Base-by-base conservation (phyloP, 2,888 invertebrate species). In the Hyles lineata region DNA sequence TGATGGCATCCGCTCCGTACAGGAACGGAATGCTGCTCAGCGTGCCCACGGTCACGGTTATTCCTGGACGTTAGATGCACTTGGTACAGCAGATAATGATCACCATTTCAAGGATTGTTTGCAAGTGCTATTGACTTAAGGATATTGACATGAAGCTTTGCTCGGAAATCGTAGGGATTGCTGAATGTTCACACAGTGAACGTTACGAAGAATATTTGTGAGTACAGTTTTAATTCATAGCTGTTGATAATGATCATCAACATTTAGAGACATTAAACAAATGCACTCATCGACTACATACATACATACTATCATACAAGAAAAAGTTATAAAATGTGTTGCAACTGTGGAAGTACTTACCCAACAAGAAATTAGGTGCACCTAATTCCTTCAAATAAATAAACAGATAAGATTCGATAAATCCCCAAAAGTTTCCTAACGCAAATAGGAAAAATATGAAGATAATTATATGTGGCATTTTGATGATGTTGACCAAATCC, bases 351-450 rank as follows among this genome's bases (percentile, higher is more conserved):
- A 52, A 35, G 23, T 52, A 80, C 95, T 94, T 90, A 96, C 98
- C 98, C 71, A 98, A 91, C 75, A 98, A 92, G 87, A 97, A 97
- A 89, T 97, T 98, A 0, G 97, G 97, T 70, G 98, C 97, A 23
- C 97, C 97, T 76, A 98, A 94, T 89, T 98, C 98, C 89, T 97
- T 97, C 77, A 98, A 95, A 89, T 97, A 98, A 85, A 98, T 95
- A 89, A 98, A 98, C 52, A 98, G 92, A 87, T 97, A 98, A 71
- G 97, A 97, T 89, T 98, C 98, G 73, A 98, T 97, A 89, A 98
- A 98, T 50, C 98, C 98, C 97, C 97, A 98, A 87, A 98, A 96
- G 84, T 97, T 97, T 74, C 98, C 98, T 80, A 98, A 95, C 43
- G 97, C 95, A 85, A 98, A 97, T 62, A 98, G 94, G 88, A 98